A percentile compares a stretch with the other conserved stretches of the same genome.
These are phyloP conservation scores for Urocitellus parryii DNA, from an alignment of 2,113 vertebrate genomes.

Conservation along the genomic window DNA sequence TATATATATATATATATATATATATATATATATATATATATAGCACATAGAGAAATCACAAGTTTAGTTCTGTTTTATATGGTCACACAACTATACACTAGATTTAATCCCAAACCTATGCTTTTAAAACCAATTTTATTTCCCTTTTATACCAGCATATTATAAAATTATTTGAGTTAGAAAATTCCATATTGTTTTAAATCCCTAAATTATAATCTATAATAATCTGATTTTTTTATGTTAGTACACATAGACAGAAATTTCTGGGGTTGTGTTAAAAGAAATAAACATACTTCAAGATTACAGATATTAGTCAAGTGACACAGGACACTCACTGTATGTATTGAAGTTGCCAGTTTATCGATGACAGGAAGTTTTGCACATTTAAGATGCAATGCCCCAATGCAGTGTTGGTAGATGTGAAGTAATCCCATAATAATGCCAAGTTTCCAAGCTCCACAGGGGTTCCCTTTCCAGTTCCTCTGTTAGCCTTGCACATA, in stretches of 20 bases:
- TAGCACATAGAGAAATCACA: background rate
- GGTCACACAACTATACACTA: background rate
- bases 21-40: too few species aligned
- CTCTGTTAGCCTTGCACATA: background rate
- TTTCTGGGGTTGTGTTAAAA: background rate
- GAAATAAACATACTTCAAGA: background rate
- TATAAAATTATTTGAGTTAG: background rate
- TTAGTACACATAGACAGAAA: background rate
- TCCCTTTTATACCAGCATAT: fast-evolving
- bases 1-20: too few species aligned
- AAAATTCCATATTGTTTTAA: background rate
- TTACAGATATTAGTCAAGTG: background rate
- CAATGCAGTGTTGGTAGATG: background rate
- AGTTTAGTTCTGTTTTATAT: background rate
- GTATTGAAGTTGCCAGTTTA: background rate
- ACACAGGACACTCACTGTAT: background rate
- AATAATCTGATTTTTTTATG: too few species aligned
- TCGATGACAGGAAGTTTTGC: background rate
- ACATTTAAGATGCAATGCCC: background rate
- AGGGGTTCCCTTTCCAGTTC: background rate
- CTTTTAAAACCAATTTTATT: background rate
- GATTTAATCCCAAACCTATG: background rate
- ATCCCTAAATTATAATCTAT: background rate
- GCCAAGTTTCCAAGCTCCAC: background rate
- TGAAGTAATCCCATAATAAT: background rate